Percentiles rank a stretch among this genome's conserved stretches.
Conservation (phyloP, 2,888 invertebrate genomes). For the Rhagophthalmus giganteus region DNA sequence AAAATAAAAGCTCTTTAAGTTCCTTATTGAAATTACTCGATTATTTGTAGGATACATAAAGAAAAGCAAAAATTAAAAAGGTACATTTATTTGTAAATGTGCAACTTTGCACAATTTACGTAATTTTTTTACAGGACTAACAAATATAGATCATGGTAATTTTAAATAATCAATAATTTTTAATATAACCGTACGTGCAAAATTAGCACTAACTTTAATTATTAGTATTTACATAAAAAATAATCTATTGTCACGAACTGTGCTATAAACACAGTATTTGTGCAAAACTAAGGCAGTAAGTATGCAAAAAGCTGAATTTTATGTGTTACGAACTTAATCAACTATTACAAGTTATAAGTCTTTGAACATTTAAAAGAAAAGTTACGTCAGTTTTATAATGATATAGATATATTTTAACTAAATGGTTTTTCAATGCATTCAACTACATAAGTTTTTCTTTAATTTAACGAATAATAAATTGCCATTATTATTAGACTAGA, state of each 20-base stretch:
- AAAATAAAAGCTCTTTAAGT: neutral
- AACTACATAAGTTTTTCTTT: constrained; percentile 9
- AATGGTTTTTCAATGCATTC: constrained; percentile 7
- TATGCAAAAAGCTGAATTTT: constrained; percentile 37
- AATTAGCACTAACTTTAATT: constrained; percentile 44
- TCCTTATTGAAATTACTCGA: neutral
- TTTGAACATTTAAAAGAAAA: too few relatives aligned
- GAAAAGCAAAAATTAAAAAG: constrained; percentile 39
- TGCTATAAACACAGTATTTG: constrained; percentile 41
- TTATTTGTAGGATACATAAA: neutral
- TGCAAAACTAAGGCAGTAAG: constrained; percentile 39
- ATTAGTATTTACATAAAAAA: constrained; percentile 48
- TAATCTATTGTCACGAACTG: constrained; percentile 48
- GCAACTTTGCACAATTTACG: constrained; percentile 43
- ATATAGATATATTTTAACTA: neutral
- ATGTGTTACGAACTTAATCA: constrained; percentile 27
- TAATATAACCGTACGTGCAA: constrained; percentile 33
- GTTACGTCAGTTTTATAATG: too few relatives aligned
- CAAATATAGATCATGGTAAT: constrained; percentile 26
- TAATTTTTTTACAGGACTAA: constrained; percentile 42
- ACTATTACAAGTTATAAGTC: too few relatives aligned
- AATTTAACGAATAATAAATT: constrained; percentile 36
- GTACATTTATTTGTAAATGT: constrained; percentile 50
- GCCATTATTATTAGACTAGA: constrained; percentile 47
- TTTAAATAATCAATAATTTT: constrained; percentile 23